phyloP scores from a whole-genome alignment of 1,140 invertebrate species.

The Saccostrea glomerata region DNA sequence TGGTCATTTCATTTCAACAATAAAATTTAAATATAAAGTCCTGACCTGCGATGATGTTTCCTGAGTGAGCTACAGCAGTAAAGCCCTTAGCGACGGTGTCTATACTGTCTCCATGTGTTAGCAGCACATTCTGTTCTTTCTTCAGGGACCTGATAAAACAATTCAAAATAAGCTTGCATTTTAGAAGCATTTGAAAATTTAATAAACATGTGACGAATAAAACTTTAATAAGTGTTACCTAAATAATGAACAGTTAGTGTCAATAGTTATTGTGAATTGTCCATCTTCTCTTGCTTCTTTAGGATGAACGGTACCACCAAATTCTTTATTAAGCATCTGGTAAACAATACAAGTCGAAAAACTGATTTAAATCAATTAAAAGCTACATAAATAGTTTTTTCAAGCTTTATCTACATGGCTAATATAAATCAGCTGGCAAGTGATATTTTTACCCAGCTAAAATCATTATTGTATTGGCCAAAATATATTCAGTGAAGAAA shows the following conservation, averaged over 20 bases:
- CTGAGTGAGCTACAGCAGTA: slow-evolving; percentile 89
- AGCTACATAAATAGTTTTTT: no score
- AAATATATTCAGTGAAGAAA: no score
- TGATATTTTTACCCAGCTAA: no score
- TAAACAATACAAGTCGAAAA: slow-evolving; percentile 25
- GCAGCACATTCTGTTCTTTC: slow-evolving; percentile 91
- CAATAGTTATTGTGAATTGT: slow-evolving; percentile 93
- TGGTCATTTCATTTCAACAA: no score
- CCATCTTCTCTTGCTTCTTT: slow-evolving; percentile 96
- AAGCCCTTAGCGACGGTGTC: slow-evolving; percentile 93
- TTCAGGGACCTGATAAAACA: slow-evolving; percentile 87
- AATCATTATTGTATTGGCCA: no score
- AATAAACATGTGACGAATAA: no score
- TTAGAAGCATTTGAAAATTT: not conserved
- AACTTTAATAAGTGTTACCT: slow-evolving; percentile 83
- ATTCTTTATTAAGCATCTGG: slow-evolving; percentile 98
- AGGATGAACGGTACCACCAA: slow-evolving; percentile 93
- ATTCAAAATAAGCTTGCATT: not conserved
- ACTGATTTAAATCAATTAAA: not conserved
- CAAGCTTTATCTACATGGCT: no score
- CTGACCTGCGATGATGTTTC: slow-evolving; percentile 87
- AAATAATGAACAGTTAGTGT: slow-evolving; percentile 93
- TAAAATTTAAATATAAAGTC: no score
- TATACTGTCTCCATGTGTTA: slow-evolving; percentile 98
- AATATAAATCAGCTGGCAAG: no score